Conservation (phyloP, 2,797 vertebrate genomes). For the Sebastes dallii region DNA sequence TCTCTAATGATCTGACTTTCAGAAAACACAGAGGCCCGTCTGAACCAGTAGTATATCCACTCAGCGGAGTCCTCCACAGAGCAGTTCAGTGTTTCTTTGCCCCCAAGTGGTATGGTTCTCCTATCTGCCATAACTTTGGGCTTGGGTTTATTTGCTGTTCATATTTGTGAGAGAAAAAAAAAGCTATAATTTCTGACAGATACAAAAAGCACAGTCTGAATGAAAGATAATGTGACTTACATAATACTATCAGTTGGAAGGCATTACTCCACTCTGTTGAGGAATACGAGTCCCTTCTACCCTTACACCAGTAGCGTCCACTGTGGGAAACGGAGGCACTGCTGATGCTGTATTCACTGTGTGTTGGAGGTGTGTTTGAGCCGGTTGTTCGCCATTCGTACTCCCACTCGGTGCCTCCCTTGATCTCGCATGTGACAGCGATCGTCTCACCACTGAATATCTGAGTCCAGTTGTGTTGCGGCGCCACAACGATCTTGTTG, state of each 20-base stretch:
- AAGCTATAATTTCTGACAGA: neutral
- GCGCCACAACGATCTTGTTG: neutral
- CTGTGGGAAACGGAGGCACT: accelerated
- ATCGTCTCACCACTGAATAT: constrained; percentile 32
- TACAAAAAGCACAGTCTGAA: neutral
- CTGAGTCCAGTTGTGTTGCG: neutral
- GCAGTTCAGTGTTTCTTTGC: neutral
- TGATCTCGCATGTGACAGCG: constrained; percentile 30
- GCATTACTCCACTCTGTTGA: constrained; percentile 12
- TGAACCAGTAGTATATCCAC: neutral
- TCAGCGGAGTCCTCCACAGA: neutral
- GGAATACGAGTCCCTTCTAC: neutral
- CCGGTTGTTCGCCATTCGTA: constrained; percentile 29
- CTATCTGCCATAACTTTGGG: neutral
- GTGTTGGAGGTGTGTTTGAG: neutral
- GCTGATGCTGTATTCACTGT: neutral
- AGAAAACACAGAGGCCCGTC: neutral
- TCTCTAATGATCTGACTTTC: neutral
- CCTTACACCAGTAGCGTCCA: constrained; percentile 25
- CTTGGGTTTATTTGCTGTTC: neutral
- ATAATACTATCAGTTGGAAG: constrained; percentile 6
- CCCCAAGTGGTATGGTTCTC: neutral
- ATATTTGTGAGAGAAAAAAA: neutral
- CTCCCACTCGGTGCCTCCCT: constrained; percentile 21
- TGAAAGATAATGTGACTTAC: constrained; percentile 8